Conservation (phyloP, 2,888 invertebrate genomes). For the Diarsia mendica region DNA sequence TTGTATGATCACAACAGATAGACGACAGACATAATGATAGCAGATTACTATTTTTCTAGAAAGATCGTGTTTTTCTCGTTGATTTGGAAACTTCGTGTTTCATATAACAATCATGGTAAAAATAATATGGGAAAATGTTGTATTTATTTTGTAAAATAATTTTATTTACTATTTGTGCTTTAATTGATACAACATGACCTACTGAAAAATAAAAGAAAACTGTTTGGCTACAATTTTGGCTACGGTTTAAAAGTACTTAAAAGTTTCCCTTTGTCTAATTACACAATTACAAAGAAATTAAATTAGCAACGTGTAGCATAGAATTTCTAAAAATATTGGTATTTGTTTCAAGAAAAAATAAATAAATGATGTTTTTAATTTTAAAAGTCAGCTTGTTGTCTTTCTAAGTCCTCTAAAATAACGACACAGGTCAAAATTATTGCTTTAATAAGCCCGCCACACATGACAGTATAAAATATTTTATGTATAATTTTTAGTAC, state of each 20-base stretch:
- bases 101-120: not conserved
- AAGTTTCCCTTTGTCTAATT: not conserved
- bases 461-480: not conserved
- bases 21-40: not conserved
- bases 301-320: not conserved
- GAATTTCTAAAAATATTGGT: not conserved
- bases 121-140: not conserved
- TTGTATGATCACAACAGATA: not conserved
- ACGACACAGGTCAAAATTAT: not conserved
- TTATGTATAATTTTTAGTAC: not conserved
- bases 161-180: not conserved
- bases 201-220: not conserved
- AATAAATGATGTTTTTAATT: not conserved
- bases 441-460: not conserved
- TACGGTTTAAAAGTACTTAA: too few species aligned
- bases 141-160: not conserved
- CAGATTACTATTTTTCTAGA: not conserved
- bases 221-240: not conserved
- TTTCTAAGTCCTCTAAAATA: not conserved
- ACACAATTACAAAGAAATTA: not conserved
- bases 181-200: too few species aligned
- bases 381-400: not conserved
- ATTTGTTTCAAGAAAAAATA: not conserved
- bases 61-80: not conserved
- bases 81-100: not conserved